Percentiles rank a stretch among this genome's conserved stretches.
Evolutionary conservation across 2,113 vertebrate species (phyloP).

Genomic region (Lates calcarifer): DNA sequence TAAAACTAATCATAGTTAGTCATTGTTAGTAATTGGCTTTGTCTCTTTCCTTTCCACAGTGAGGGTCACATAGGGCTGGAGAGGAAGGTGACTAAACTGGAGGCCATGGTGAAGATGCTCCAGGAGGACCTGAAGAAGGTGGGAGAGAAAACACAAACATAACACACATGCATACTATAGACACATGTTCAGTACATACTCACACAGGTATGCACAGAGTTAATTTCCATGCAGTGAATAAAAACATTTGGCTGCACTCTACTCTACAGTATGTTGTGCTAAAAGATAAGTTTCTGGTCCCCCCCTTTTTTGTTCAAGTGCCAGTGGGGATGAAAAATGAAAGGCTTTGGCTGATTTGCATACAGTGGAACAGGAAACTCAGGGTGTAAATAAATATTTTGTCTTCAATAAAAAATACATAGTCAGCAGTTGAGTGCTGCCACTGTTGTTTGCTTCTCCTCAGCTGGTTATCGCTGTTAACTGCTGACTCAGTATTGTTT

Average conservation of each 20-base stretch:
- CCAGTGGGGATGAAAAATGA: slow-evolving; percentile 24
- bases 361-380: slow-evolving; percentile 1
- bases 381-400: slow-evolving; percentile 24
- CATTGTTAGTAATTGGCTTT: neutral
- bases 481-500: slow-evolving; percentile 36
- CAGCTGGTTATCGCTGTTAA: slow-evolving; percentile 1
- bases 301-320: slow-evolving; percentile 1
- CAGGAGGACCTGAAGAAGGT: slow-evolving; percentile 98
- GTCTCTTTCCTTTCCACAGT: slow-evolving; percentile 75
- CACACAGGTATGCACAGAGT: neutral
- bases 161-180: neutral
- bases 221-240: neutral
- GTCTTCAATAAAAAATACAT: slow-evolving; percentile 22
- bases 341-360: slow-evolving; percentile 15
- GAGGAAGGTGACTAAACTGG: slow-evolving; percentile 96
- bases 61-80: slow-evolving; percentile 93
- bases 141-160: slow-evolving; percentile 33
- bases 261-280: neutral
- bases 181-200: neutral
- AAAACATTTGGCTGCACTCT: neutral
- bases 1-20: neutral
- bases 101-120: slow-evolving; percentile 96
- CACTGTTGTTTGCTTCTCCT: neutral
- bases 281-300: neutral
- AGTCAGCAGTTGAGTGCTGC: slow-evolving; percentile 23